Evolutionary conservation across 2,797 vertebrate genomes (phyloP).

Genomic region (Silurus lanzhouensis): DNA sequence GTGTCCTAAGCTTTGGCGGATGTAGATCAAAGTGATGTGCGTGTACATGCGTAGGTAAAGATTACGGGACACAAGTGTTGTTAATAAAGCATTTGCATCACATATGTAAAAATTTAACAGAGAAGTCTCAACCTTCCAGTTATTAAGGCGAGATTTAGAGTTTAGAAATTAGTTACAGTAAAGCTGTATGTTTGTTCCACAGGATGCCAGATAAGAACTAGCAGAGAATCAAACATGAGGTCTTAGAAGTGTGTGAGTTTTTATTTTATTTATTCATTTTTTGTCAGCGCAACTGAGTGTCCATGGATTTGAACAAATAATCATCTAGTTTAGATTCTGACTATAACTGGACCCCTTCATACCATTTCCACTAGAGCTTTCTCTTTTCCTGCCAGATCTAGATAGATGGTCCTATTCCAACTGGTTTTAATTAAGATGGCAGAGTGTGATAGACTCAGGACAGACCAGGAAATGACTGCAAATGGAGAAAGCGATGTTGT

Average conservation of each 20-base stretch:
- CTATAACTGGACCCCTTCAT: not conserved
- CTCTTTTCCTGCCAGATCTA: not conserved
- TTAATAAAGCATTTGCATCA: constrained; percentile 56
- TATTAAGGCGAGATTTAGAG: not conserved
- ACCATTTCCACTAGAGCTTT: not conserved
- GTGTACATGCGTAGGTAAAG: not conserved
- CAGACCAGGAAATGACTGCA: constrained; percentile 4
- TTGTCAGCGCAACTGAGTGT: not conserved
- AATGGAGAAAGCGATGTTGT: constrained; percentile 10
- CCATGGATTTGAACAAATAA: not conserved
- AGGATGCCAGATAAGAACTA: not conserved
- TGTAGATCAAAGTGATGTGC: constrained; percentile 29
- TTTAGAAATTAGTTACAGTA: not conserved
- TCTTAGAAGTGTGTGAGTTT: not conserved
- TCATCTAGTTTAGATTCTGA: not conserved
- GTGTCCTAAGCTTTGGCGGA: constrained; percentile 39
- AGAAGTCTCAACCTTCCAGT: not conserved
- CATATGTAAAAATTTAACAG: not conserved
- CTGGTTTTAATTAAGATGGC: constrained; percentile 14
- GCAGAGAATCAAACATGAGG: not conserved
- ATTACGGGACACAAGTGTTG: constrained; percentile 44
- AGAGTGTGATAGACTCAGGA: not conserved
- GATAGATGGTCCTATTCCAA: not conserved
- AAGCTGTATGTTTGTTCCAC: not conserved
- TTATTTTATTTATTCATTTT: not conserved